Percentiles rank a stretch among this genome's conserved stretches.
Conservation (phyloP, 2,888 invertebrate genomes). For the Hirtodrosophila confusa region DNA sequence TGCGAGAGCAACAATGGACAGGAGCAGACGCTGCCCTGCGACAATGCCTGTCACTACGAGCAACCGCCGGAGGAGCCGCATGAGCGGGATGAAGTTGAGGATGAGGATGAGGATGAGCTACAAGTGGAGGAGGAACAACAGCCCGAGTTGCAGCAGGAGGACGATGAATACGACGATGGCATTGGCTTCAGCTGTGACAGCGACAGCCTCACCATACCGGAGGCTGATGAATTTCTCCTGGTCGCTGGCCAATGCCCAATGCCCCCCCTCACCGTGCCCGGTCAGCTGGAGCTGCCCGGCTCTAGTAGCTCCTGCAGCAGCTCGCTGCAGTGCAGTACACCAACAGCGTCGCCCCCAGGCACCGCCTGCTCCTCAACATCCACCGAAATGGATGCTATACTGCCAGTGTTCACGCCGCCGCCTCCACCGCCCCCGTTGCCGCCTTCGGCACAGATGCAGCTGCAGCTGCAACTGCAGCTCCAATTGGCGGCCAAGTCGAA, state of each 20-base stretch:
- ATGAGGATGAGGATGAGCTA: constrained; percentile 7
- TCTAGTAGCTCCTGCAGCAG: constrained; percentile 46
- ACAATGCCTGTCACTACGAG: constrained; percentile 22
- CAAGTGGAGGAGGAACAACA: constrained; percentile 2
- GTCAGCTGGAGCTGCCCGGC: constrained; percentile 30
- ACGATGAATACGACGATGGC: constrained; percentile 67
- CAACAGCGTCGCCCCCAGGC: constrained; percentile 23
- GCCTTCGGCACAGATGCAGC: constrained; percentile 22
- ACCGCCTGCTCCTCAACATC: constrained; percentile 51
- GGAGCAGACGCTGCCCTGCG: constrained; percentile 21
- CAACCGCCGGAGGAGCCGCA: constrained; percentile 8
- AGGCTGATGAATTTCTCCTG: constrained; percentile 69
- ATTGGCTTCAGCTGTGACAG: constrained; percentile 73
- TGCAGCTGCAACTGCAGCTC: constrained; percentile 25
- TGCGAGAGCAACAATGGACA: constrained; percentile 35
- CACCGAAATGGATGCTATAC: constrained; percentile 50
- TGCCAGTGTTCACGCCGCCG: constrained; percentile 55
- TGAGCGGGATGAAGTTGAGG: not conserved
- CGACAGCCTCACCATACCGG: constrained; percentile 58
- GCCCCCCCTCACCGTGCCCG: constrained; percentile 10
- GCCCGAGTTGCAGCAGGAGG: constrained; percentile 20
- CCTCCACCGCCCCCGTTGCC: constrained; percentile 46
- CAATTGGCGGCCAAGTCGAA: constrained; percentile 23
- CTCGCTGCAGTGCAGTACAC: constrained; percentile 59
- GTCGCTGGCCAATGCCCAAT: constrained; percentile 49